Conservation (phyloP, 2,113 vertebrate species). For the Trichomycterus rosablanca region DNA sequence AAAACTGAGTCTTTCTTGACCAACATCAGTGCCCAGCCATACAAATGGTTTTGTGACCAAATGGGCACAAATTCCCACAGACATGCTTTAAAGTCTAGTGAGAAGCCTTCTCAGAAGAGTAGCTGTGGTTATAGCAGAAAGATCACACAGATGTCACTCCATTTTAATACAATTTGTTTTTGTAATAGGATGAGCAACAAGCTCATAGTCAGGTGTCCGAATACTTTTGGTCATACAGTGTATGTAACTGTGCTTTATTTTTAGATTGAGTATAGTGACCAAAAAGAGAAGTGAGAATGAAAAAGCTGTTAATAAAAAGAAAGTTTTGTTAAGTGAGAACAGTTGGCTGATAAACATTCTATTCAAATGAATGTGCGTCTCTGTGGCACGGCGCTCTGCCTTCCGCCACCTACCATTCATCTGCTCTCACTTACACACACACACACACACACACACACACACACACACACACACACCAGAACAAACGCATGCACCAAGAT, state of each 20-base stretch:
- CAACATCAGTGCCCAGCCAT: too few species aligned
- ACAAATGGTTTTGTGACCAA: too few species aligned
- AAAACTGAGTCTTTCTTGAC: too few species aligned
- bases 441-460: slow-evolving; percentile 47
- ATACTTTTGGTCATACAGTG: too few species aligned
- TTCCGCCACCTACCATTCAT: slow-evolving; percentile 55
- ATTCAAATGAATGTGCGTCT: slow-evolving; percentile 48
- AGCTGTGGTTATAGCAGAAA: too few species aligned
- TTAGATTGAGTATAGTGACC: neutral
- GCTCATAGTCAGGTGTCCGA: too few species aligned
- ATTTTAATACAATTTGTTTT: too few species aligned
- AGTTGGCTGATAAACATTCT: slow-evolving; percentile 37
- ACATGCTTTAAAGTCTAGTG: too few species aligned
- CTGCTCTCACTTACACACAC: slow-evolving; percentile 46
- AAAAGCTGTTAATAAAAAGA: slow-evolving; percentile 21
- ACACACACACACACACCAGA: slow-evolving; percentile 24
- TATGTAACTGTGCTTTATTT: neutral
- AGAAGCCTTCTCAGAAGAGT: too few species aligned
- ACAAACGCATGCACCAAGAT: neutral
- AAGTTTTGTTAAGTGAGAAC: slow-evolving; percentile 33
- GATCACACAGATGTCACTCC: too few species aligned
- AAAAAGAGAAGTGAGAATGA: neutral
- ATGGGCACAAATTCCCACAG: too few species aligned
- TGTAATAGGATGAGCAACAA: too few species aligned
- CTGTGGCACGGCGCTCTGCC: slow-evolving; percentile 40